phyloP scores from a whole-genome alignment of 2,797 vertebrate species.

The Thamnophis elegans region DNA sequence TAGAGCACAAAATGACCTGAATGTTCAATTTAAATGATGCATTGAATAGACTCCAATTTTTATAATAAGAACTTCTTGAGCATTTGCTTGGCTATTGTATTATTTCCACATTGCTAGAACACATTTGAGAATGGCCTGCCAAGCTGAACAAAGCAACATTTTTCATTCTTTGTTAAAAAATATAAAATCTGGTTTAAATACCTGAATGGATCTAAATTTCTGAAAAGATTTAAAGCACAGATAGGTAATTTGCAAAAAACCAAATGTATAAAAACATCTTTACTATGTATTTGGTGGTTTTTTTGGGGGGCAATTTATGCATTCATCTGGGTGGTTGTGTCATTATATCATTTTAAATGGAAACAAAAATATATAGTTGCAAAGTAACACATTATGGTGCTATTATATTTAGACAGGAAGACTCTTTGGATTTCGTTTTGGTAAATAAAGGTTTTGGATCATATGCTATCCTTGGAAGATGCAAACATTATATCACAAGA shows the following conservation, averaged over 20 bases:
- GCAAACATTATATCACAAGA: constrained; percentile 27
- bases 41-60: constrained; percentile 49
- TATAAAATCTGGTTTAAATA: constrained; percentile 48
- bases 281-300: too few relatives aligned
- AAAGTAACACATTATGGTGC: constrained; percentile 47
- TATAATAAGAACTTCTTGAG: constrained; percentile 37
- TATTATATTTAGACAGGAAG: constrained; percentile 47
- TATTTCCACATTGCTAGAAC: constrained; percentile 21
- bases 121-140: constrained; percentile 3
- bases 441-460: constrained; percentile 39
- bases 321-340: constrained; percentile 48
- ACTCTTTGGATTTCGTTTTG: constrained; percentile 38
- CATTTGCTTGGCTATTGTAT: neutral
- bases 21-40: constrained; percentile 1
- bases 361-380: constrained; percentile 47
- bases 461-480: constrained; percentile 46
- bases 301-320: accelerated
- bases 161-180: constrained; percentile 20
- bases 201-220: constrained; percentile 32
- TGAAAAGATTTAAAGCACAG: constrained; percentile 47
- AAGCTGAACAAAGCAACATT: neutral
- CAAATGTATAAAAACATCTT: neutral
- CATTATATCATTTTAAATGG: constrained; percentile 19
- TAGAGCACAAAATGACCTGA: constrained; percentile 24
- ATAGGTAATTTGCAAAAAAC: constrained; percentile 29